A percentile compares a stretch with the other conserved stretches of the same genome.
These are phyloP conservation scores for Eubucco bourcierii DNA, from an alignment of 2,113 vertebrate species.

Conservation along the genomic window DNA sequence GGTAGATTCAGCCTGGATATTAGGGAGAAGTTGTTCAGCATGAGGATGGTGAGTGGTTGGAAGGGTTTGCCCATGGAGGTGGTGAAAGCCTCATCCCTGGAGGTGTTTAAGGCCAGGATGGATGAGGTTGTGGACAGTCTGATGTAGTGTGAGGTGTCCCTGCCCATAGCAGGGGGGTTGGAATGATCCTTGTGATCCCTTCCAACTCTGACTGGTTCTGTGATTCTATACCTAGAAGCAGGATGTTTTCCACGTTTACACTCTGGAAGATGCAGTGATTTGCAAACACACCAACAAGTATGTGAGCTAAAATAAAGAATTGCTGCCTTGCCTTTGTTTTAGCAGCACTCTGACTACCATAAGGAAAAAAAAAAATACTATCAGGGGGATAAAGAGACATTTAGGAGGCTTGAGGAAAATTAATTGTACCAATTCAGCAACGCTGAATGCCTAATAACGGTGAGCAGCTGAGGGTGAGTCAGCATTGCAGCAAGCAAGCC, in stretches of 20 bases:
- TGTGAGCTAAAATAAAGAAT: neutral
- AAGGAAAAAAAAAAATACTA: slow-evolving; percentile 10
- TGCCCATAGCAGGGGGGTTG: no score
- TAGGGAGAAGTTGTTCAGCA: no score
- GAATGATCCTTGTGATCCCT: no score
- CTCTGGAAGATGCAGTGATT: slow-evolving; percentile 40
- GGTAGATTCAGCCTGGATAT: no score
- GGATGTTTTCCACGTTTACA: neutral
- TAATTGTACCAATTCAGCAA: slow-evolving; percentile 68
- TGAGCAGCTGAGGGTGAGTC: slow-evolving; percentile 74
- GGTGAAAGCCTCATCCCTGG: no score
- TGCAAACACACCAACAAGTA: slow-evolving; percentile 7
- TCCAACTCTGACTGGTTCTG: no score
- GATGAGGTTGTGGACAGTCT: no score
- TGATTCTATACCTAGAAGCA: no score
- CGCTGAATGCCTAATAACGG: slow-evolving; percentile 64
- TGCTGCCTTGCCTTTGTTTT: slow-evolving; percentile 34
- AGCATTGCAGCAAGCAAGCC: slow-evolving; percentile 55
- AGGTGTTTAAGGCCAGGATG: no score
- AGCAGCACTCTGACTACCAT: neutral
- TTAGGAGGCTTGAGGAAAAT: slow-evolving; percentile 61
- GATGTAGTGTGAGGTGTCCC: no score
- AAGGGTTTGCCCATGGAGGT: no score
- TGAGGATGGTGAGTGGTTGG: no score
- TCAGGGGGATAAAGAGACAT: slow-evolving; percentile 46